Evolutionary conservation across 2,797 vertebrate genomes (phyloP).

Genomic region (Meda fulgida): DNA sequence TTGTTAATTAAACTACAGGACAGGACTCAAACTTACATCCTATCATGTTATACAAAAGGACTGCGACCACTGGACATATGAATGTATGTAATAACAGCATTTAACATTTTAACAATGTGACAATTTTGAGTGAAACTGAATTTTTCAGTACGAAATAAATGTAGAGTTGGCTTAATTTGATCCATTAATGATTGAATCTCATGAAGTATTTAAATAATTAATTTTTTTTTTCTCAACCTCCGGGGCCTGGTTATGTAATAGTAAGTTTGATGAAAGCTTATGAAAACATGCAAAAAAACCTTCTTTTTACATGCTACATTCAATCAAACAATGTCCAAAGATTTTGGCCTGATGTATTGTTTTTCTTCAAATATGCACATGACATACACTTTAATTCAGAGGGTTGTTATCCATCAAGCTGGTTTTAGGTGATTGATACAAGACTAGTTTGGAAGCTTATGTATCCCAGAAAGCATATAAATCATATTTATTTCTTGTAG

Average conservation of each 20-base stretch:
- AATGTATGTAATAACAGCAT: too few relatives aligned
- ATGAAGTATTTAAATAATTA: not conserved
- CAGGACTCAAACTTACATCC: not conserved
- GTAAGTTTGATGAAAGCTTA: not conserved
- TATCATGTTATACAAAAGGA: not conserved
- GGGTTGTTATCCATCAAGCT: constrained; percentile 14
- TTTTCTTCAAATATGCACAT: not conserved
- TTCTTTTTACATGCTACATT: not conserved
- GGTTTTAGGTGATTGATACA: constrained; percentile 21
- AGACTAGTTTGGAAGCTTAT: not conserved
- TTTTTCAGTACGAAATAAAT: not conserved
- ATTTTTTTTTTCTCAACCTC: not conserved
- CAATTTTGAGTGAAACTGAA: not conserved
- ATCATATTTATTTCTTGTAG: not conserved
- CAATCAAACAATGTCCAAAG: not conserved
- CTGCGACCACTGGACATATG: not conserved
- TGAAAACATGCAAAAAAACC: not conserved
- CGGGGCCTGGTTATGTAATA: not conserved
- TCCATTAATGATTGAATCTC: not conserved
- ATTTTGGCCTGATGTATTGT: not conserved
- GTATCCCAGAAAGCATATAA: not conserved
- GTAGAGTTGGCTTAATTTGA: not conserved
- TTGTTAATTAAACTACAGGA: not conserved
- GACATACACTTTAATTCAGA: constrained; percentile 5
- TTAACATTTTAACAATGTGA: not conserved